phyloP scores from a whole-genome alignment of 2,797 vertebrate genomes.

The Acanthis flammea region DNA sequence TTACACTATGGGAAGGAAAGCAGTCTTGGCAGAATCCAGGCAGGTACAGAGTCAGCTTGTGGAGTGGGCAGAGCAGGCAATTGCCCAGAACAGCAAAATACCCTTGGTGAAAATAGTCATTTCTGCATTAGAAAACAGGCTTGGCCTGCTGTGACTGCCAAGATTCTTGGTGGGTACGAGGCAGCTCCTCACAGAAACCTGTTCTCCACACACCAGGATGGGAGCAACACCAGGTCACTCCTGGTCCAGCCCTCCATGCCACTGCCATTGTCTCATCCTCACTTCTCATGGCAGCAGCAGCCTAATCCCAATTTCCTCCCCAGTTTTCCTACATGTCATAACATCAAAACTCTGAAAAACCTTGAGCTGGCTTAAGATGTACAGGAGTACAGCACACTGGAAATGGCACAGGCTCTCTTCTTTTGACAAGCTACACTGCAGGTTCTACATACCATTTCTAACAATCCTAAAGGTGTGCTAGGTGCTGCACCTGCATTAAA shows the following conservation, averaged over 20 bases:
- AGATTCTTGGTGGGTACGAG: neutral
- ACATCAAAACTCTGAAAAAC: neutral
- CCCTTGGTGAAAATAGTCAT: neutral
- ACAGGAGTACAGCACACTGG: neutral
- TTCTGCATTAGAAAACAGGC: neutral
- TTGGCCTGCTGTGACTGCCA: neutral
- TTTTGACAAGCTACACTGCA: neutral
- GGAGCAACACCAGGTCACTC: neutral
- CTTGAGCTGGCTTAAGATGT: neutral
- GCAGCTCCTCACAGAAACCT: neutral
- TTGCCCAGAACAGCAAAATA: neutral
- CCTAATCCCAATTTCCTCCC: neutral
- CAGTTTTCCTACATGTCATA: fast-evolving
- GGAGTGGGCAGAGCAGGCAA: neutral
- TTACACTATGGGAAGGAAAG: neutral
- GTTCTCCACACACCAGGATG: neutral
- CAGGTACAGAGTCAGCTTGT: neutral
- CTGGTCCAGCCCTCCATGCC: neutral
- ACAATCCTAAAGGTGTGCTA: neutral
- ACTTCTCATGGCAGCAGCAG: neutral
- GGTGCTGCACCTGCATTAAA: neutral
- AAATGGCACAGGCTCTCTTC: neutral
- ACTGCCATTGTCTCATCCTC: neutral
- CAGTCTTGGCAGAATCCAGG: neutral
- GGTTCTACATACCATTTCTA: neutral